A percentile compares a stretch with the other conserved stretches of the same genome.
Evolutionary conservation across 2,888 invertebrate genomes (phyloP).

Genomic region (Andrena chrysosceles): DNA sequence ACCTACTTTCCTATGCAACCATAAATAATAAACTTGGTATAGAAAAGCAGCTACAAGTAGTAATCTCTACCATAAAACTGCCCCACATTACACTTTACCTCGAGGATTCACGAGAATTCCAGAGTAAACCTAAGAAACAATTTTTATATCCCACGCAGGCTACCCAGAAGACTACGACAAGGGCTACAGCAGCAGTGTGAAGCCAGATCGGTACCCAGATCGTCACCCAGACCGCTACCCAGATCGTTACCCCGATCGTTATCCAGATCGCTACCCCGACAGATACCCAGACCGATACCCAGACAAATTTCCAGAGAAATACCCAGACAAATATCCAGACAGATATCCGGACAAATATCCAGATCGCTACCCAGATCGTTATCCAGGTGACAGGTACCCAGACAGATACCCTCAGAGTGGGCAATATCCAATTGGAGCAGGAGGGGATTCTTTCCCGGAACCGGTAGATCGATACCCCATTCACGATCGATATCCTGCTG

Average conservation of each 20-base stretch:
- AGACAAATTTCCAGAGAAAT: constrained; percentile 67
- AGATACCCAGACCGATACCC: constrained; percentile 75
- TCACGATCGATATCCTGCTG: constrained; percentile 74
- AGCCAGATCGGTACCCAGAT: constrained; percentile 72
- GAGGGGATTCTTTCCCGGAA: constrained; percentile 77
- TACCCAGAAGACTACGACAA: constrained; percentile 64
- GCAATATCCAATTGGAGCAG: constrained; percentile 86
- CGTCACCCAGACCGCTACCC: constrained; percentile 71
- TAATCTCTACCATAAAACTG: too few relatives aligned
- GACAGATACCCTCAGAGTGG: constrained; percentile 83
- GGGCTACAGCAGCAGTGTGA: constrained; percentile 29
- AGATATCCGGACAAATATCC: constrained; percentile 72
- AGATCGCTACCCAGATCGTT: constrained; percentile 70
- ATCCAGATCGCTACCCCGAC: constrained; percentile 70
- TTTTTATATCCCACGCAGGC: constrained; percentile 57
- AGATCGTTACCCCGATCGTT: constrained; percentile 70
- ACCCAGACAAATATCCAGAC: constrained; percentile 73
- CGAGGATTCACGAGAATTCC: too few relatives aligned
- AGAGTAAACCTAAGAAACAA: not conserved
- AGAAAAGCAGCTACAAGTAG: too few relatives aligned
- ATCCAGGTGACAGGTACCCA: constrained; percentile 63
- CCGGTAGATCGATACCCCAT: constrained; percentile 75
- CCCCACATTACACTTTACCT: too few relatives aligned
- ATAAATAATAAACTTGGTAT: too few relatives aligned
- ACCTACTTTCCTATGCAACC: too few relatives aligned